phyloP scores from a whole-genome alignment of 2,113 vertebrate species.

The Deroptyus accipitrinus region DNA sequence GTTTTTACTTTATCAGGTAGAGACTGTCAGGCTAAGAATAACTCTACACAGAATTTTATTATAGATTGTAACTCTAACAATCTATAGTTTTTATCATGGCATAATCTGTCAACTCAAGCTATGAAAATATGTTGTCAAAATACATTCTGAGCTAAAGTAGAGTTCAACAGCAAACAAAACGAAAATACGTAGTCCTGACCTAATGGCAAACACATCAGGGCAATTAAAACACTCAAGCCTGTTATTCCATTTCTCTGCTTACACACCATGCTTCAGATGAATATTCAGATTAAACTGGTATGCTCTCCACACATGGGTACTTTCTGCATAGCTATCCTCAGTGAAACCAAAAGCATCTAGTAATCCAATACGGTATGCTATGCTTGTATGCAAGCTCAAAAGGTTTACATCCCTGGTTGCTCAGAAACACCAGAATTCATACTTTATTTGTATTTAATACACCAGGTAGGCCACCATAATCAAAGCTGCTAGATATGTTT shows the following conservation, averaged over 20 bases:
- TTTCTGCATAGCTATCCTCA: not conserved
- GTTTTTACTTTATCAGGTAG: not conserved
- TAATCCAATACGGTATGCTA: not conserved
- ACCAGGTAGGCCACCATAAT: not conserved
- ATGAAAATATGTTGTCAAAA: not conserved
- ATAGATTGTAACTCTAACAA: not conserved
- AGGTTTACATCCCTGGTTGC: not conserved
- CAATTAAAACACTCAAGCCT: constrained; percentile 32
- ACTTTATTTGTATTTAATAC: not conserved
- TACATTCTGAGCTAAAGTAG: not conserved
- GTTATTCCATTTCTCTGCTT: not conserved
- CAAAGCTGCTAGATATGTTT: not conserved
- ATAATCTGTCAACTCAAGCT: not conserved
- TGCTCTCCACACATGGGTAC: not conserved
- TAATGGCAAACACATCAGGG: constrained; percentile 17
- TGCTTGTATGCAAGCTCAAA: not conserved
- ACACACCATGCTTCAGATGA: not conserved
- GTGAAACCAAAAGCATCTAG: not conserved
- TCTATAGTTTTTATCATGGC: not conserved
- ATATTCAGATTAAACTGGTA: constrained; percentile 34
- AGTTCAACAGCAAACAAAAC: not conserved
- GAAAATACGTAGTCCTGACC: not conserved
- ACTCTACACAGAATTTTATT: not conserved
- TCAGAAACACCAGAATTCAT: not conserved
- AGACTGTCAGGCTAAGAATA: not conserved